A percentile compares a stretch with the other conserved stretches of the same genome.
Conservation (phyloP, 2,113 vertebrate genomes). For the Lonchura striata region DNA sequence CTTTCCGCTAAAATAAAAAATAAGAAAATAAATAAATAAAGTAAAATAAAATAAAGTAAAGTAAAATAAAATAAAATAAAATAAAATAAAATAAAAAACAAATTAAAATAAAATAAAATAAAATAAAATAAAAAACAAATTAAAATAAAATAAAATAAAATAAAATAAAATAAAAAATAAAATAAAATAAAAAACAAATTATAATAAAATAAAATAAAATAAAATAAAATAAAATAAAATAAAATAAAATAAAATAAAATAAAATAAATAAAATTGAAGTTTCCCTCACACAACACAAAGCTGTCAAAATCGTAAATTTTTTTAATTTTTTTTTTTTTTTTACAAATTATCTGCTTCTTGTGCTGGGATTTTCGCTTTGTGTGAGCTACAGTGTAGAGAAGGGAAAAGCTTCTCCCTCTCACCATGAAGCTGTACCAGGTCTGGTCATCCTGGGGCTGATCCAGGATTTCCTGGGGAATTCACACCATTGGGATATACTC, state of each 20-base stretch:
- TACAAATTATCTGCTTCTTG: background rate
- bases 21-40: background rate
- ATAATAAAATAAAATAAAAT: background rate
- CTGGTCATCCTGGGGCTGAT: background rate
- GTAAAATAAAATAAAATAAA: background rate
- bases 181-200: background rate
- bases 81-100: background rate
- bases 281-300: accelerated
- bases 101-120: background rate
- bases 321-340: background rate
- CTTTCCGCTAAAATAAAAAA: background rate
- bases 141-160: background rate
- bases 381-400: accelerated
- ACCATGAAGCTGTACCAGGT: accelerated
- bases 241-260: background rate
- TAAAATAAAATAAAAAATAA: background rate
- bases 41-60: background rate
- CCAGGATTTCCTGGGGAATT: background rate
- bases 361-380: background rate
- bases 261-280: background rate
- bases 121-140: background rate
- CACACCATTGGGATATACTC: background rate
- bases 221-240: background rate
- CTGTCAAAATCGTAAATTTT: background rate
- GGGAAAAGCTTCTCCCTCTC: background rate